Conservation (phyloP, 2,888 invertebrate species). For the Siphlonurus alternatus region DNA sequence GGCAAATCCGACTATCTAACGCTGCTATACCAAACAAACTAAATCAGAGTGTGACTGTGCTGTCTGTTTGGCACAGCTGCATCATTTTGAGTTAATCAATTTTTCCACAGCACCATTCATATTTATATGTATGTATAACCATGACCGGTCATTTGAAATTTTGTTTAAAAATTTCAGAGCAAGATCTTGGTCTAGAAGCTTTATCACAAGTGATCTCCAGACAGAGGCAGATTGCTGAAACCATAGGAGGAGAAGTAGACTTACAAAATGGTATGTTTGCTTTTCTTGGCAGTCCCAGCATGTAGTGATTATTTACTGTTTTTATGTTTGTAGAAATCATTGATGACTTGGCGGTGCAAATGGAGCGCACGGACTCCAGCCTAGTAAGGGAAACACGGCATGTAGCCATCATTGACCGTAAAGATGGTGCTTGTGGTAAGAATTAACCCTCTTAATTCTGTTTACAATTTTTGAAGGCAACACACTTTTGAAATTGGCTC, state of each 20-base stretch:
- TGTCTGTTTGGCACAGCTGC: no score
- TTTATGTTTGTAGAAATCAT: conserved; percentile 42
- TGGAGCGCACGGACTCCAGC: conserved; percentile 51
- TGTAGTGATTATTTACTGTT: neutral
- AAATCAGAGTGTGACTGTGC: no score
- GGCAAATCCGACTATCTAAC: no score
- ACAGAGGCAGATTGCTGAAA: conserved; percentile 57
- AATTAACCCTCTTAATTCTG: conserved; percentile 12
- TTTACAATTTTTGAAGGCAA: no score
- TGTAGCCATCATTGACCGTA: conserved; percentile 43
- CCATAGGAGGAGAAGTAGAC: conserved; percentile 58
- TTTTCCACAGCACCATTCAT: no score
- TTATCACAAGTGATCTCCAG: conserved; percentile 54
- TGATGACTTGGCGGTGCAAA: conserved; percentile 54
- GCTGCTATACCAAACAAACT: no score
- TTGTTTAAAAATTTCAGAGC: no score
- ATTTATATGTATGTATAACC: no score
- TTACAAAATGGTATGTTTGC: conserved; percentile 49
- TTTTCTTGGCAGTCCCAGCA: neutral
- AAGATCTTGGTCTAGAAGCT: conserved; percentile 58
- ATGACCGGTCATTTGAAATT: no score
- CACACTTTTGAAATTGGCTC: no score
- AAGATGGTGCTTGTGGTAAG: conserved; percentile 52
- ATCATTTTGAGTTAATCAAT: conserved; percentile 7
- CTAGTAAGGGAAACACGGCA: conserved; percentile 47